Percentiles rank a stretch among this genome's conserved stretches.
These are phyloP conservation scores for Phengaris alcon DNA, from an alignment of 2,888 invertebrate genomes.

Conservation along the genomic window DNA sequence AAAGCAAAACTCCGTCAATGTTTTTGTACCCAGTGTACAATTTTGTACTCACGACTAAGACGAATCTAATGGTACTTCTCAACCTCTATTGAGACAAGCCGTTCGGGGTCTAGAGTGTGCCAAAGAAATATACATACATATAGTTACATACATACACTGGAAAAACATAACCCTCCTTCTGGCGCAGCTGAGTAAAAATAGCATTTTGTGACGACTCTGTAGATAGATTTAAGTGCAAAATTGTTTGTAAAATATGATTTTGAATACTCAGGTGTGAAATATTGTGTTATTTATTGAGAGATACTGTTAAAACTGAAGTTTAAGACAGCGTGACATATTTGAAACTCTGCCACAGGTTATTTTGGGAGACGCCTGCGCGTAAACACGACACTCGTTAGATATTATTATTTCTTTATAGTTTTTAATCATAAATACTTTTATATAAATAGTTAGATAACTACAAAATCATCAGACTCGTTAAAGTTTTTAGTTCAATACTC, in stretches of 20 bases:
- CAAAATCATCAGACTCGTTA: neutral
- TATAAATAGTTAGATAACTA: slow-evolving; percentile 1
- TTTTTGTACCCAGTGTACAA: too few relatives aligned
- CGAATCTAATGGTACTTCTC: too few relatives aligned
- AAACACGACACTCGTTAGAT: slow-evolving; percentile 55
- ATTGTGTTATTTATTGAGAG: slow-evolving; percentile 46
- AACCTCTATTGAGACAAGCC: too few relatives aligned
- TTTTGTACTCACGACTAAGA: too few relatives aligned
- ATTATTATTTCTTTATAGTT: slow-evolving; percentile 35
- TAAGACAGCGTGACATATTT: slow-evolving; percentile 74
- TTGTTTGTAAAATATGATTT: slow-evolving; percentile 9
- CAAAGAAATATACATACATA: too few relatives aligned
- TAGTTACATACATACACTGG: too few relatives aligned
- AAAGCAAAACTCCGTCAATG: too few relatives aligned
- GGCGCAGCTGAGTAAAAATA: neutral
- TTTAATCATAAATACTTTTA: slow-evolving; percentile 33
- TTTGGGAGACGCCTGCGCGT: slow-evolving; percentile 61
- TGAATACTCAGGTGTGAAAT: slow-evolving; percentile 28
- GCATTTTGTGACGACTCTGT: neutral
- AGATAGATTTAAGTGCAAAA: slow-evolving; percentile 4
- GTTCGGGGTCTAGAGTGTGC: too few relatives aligned
- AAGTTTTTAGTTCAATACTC: neutral
- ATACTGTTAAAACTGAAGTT: slow-evolving; percentile 58
- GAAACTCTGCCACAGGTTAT: slow-evolving; percentile 76
- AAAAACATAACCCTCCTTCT: too few relatives aligned